Evolutionary conservation across 2,113 vertebrate genomes (phyloP), one percentile per base, ranked within the genome.

Genomic region (Ptilorrhoa leucosticta): DNA sequence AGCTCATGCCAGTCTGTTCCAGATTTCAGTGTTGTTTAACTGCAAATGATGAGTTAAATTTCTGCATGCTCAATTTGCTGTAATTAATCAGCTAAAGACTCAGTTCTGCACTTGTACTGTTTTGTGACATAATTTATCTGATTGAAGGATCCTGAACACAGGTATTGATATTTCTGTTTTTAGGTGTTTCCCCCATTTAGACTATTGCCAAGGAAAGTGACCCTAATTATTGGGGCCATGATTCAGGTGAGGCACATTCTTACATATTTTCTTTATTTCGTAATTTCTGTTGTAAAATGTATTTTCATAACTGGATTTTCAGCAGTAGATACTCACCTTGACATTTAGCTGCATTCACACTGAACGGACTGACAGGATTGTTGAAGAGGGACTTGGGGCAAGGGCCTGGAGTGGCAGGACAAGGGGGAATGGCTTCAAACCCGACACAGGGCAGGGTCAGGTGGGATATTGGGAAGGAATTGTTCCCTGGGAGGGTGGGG

Each of bases 111-210:
- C 24, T 87, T 72, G 26, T 11, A 17, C 37, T 65, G 31, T 28
- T 83, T 30, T 44, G 44, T 69, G 61, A 54, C 50, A 37, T 86
- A 30, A 77, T 69, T 63, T 33, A 30, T 35, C 18, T 69, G 48
- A 58, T 18, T 37, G 79, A 30, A 70, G 30, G 35, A 30, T 45
- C 3, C 1, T 53, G 30, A 90, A 37, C 15, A 14, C 15, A 48
- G 10, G 2, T 66, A 63, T 69, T 91, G 31, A 0, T 87, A 5
- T 78, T 89, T 91, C 93, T 26, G 1, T 12, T 53, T 79, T 61
- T 88, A 99, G 99, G 99, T 99, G 19, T 99, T 99, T 95, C 99
- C 99, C 11, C 99, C 98, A 0, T 99, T 99, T 97, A 98, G 98
- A 75, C 91, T 99, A 45, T 98, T 99, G 48, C 99, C 99, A 39